Percentiles rank a stretch among this genome's conserved stretches.
Evolutionary conservation across 2,888 invertebrate species (phyloP).

Genomic region (Colletes collaris): DNA sequence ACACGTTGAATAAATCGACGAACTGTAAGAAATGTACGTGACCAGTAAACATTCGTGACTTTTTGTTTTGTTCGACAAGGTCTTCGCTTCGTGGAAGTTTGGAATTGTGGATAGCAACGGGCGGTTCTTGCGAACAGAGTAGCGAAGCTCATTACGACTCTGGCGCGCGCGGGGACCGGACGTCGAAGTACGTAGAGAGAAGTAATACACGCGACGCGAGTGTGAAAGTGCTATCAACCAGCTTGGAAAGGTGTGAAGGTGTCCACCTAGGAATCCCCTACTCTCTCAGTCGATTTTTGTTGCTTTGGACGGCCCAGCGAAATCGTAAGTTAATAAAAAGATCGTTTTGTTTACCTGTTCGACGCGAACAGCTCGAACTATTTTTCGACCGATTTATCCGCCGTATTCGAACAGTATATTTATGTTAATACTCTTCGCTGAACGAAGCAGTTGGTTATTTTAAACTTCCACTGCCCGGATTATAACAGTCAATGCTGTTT

Average conservation of each 20-base stretch:
- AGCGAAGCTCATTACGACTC: conserved; percentile 17
- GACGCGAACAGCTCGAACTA: no score
- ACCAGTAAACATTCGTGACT: conserved; percentile 1
- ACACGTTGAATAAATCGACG: neutral
- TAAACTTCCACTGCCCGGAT: no score
- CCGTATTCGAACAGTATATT: no score
- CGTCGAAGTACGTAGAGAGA: conserved; percentile 7
- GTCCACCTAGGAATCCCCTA: neutral
- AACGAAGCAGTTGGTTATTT: no score
- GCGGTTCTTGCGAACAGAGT: neutral
- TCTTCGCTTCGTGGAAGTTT: neutral
- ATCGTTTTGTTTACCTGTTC: no score
- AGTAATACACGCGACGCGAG: conserved; percentile 15
- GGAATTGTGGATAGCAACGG: neutral
- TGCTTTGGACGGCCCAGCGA: no score
- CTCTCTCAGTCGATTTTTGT: no score
- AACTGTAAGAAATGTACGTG: neutral
- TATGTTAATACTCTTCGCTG: no score
- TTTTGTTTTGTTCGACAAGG: neutral
- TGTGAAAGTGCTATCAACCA: conserved; percentile 16
- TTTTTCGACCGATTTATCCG: no score
- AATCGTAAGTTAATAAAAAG: no score
- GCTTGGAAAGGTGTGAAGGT: neutral
- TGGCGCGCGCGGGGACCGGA: conserved; percentile 1
- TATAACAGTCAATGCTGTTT: no score